Percentiles rank a stretch among this genome's conserved stretches.
These are phyloP conservation scores for Phalloptychus januarius DNA, from an alignment of 2,797 vertebrate species.

Conservation along the genomic window DNA sequence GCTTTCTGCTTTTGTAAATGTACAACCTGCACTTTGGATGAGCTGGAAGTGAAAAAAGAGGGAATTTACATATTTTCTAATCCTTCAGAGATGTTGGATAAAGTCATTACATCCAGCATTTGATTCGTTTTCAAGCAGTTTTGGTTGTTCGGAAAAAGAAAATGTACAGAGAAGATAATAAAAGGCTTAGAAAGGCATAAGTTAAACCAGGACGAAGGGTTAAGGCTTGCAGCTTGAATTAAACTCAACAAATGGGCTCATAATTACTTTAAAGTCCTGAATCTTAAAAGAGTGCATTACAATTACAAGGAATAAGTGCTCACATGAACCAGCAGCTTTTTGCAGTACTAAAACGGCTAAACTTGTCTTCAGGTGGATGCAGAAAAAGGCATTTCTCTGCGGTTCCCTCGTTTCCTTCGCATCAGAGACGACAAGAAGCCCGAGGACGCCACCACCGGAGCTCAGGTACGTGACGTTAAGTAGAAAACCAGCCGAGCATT, in stretches of 20 bases:
- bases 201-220: conserved; percentile 10
- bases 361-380: conserved; percentile 83
- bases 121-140: not conserved
- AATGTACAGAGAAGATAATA: conserved; percentile 7
- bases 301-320: not conserved
- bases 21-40: not conserved
- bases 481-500: not conserved
- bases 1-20: not conserved
- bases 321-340: not conserved
- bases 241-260: conserved; percentile 8
- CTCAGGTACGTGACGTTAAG: conserved; percentile 78
- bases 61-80: not conserved
- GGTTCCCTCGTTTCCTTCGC: conserved; percentile 89
- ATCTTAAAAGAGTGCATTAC: not conserved
- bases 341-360: not conserved
- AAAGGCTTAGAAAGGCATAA: conserved; percentile 3
- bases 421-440: conserved; percentile 90
- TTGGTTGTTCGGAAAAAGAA: not conserved
- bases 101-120: not conserved
- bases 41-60: not conserved
- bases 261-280: conserved; percentile 1
- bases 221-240: conserved; percentile 7
- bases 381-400: conserved; percentile 91
- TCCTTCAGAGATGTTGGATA: conserved; percentile 1
- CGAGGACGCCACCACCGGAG: conserved; percentile 86